These are phyloP conservation scores for Drosophila gaucha DNA, from an alignment of 2,888 invertebrate genomes.

Conservation along the genomic window DNA sequence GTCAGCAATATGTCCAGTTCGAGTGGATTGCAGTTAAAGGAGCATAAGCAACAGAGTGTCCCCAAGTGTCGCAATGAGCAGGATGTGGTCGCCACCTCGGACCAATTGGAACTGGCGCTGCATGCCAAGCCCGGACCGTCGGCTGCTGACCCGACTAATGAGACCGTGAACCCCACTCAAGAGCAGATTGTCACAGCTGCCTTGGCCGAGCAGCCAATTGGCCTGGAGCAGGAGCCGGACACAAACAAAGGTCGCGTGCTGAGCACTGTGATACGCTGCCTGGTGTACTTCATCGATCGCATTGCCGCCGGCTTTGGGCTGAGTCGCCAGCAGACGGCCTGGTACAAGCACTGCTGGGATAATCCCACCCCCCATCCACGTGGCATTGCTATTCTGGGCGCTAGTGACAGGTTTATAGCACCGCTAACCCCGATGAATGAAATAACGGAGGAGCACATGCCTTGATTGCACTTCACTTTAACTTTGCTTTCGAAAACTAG, in stretches of 20 bases:
- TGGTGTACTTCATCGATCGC: constrained; percentile 24
- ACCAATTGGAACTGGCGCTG: constrained; percentile 24
- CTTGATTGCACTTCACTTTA: background rate
- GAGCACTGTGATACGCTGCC: constrained; percentile 14
- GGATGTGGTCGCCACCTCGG: background rate
- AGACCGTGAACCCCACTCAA: background rate
- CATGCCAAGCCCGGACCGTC: background rate
- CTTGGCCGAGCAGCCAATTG: background rate
- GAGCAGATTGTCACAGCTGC: background rate
- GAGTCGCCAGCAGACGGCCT: constrained; percentile 39
- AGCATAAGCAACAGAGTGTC: background rate
- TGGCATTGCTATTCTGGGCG: constrained; percentile 2
- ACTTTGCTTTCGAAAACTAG: background rate
- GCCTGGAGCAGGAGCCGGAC: background rate
- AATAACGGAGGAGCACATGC: background rate
- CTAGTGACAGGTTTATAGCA: background rate
- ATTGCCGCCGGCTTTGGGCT: constrained; percentile 55
- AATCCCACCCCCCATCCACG: constrained; percentile 29
- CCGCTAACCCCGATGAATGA: background rate
- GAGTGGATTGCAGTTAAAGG: background rate
- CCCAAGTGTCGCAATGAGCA: background rate
- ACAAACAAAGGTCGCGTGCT: constrained; percentile 11
- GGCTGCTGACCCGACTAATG: background rate
- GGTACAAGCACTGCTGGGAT: constrained; percentile 66
- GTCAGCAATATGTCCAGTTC: constrained; percentile 20